These are phyloP conservation scores for Montipora efflorescens DNA, from an alignment of 64 coral and sea anemone species.

Conservation along the genomic window DNA sequence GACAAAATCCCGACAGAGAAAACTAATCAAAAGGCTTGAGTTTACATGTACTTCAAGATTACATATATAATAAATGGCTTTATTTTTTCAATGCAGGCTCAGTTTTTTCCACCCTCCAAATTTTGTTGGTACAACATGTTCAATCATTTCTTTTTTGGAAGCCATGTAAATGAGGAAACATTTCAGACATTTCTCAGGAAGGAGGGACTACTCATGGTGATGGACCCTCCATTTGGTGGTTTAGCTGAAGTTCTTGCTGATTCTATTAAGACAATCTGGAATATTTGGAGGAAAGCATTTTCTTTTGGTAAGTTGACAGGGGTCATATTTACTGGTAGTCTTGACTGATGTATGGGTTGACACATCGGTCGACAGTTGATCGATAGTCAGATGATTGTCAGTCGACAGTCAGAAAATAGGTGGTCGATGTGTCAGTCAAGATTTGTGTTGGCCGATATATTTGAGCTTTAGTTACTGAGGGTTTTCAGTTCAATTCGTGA, in stretches of 20 bases:
- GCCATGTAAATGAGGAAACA: conserved; percentile 22
- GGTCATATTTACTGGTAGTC: neutral
- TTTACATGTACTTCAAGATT: no score
- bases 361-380: no score
- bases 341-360: no score
- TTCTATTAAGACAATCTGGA: conserved; percentile 83
- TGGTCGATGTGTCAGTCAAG: no score
- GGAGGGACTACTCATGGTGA: conserved; percentile 63
- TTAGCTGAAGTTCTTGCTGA: conserved; percentile 83
- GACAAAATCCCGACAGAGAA: no score
- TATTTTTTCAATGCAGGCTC: conserved; percentile 55
- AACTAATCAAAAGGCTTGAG: no score
- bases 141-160: conserved; percentile 94
- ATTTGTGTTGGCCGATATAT: no score
- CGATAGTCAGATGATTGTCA: no score
- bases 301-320: neutral
- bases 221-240: conserved; percentile 99
- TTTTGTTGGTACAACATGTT: conserved; percentile 95
- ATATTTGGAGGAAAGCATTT: conserved; percentile 44
- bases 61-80: neutral
- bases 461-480: no score
- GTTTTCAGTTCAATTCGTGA: no score
- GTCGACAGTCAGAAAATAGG: no score
- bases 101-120: conserved; percentile 70
- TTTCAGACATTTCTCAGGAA: conserved; percentile 70